These are phyloP conservation scores for Nesogale talazaci DNA, from an alignment of 2,113 vertebrate genomes.

Conservation along the genomic window DNA sequence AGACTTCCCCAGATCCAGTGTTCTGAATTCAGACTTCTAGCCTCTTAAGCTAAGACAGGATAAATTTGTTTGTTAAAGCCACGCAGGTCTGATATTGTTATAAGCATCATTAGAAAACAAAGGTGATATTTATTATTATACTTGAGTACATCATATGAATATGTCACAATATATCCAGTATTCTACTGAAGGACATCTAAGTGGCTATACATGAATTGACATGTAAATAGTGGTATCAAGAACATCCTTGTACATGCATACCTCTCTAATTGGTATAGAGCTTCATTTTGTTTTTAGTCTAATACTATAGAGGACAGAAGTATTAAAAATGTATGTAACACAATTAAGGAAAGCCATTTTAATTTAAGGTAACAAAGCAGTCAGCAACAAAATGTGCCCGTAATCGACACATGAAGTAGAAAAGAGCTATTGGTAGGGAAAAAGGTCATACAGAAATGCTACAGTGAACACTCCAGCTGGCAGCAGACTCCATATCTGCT, in stretches of 20 bases:
- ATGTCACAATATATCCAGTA: background rate
- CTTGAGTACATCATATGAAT: background rate
- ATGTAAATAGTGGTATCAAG: background rate
- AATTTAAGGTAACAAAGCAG: background rate
- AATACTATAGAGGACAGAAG: background rate
- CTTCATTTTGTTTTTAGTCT: conserved; percentile 38
- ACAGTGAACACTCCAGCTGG: background rate
- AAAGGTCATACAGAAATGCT: background rate
- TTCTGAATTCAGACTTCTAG: too few species aligned
- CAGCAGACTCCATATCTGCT: background rate
- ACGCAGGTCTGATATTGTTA: too few species aligned
- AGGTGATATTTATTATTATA: background rate
- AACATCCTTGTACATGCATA: background rate
- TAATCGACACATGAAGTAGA: background rate
- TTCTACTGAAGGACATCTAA: background rate
- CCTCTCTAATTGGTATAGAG: background rate
- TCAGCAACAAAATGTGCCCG: background rate
- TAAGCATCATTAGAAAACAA: too few species aligned
- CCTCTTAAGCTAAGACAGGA: too few species aligned
- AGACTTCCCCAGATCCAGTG: too few species aligned
- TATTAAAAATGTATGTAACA: background rate
- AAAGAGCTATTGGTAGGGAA: background rate
- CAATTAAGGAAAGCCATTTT: background rate
- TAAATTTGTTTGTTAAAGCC: too few species aligned
- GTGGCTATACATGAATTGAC: background rate